These are phyloP conservation scores for Thyatira batis DNA, from an alignment of 2,888 invertebrate genomes.

Conservation along the genomic window DNA sequence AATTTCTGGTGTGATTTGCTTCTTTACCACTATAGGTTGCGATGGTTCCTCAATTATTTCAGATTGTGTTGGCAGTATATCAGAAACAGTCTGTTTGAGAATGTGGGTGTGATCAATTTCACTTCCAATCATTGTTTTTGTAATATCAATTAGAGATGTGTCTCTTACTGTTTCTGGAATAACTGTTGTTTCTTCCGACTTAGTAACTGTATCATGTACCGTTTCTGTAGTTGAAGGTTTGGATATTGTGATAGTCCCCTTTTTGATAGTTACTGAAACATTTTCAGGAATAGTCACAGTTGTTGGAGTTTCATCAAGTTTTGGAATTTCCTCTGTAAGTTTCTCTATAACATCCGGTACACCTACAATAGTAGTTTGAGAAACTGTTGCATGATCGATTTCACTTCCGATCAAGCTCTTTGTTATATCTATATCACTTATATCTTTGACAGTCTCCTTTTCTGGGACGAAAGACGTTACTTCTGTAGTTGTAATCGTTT, in stretches of 20 bases:
- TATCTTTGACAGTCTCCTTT: not conserved
- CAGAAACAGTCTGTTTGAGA: conserved; percentile 8
- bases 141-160: conserved; percentile 11
- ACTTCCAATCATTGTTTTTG: conserved; percentile 16
- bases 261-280: conserved; percentile 8
- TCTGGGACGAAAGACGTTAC: not conserved
- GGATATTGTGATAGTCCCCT: conserved; percentile 13
- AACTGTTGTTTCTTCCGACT: conserved; percentile 12
- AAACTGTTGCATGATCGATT: not conserved
- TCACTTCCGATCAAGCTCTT: not conserved
- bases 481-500: not conserved
- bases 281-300: not conserved
- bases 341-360: not conserved
- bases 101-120: conserved; percentile 15
- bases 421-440: not conserved
- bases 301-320: not conserved
- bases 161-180: not conserved
- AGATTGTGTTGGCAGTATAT: conserved; percentile 9
- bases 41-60: conserved; percentile 27
- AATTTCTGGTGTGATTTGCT: conserved; percentile 8
- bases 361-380: not conserved
- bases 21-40: conserved; percentile 19
- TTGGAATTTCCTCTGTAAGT: not conserved
- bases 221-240: conserved; percentile 11
- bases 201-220: conserved; percentile 14